phyloP scores from a whole-genome alignment of 2,888 invertebrate genomes.

The Azorinus chamasolen region DNA sequence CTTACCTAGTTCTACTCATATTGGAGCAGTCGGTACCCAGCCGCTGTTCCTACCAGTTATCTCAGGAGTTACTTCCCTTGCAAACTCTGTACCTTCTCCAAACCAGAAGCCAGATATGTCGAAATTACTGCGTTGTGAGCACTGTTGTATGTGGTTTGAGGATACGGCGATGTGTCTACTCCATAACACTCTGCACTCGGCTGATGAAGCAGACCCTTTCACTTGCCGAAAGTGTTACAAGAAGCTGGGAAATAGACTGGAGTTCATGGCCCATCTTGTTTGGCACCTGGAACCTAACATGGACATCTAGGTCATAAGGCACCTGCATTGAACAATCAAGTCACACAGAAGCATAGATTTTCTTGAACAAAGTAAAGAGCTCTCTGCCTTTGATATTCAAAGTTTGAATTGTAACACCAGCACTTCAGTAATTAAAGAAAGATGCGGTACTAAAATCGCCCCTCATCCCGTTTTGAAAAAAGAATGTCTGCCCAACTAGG shows the following conservation, averaged over 20 bases:
- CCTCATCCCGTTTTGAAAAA: too few species aligned
- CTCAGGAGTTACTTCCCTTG: slow-evolving; percentile 15
- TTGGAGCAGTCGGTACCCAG: neutral
- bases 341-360: too few species aligned
- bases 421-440: too few species aligned
- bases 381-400: too few species aligned
- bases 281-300: slow-evolving; percentile 79
- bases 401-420: too few species aligned
- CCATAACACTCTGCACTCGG: slow-evolving; percentile 76
- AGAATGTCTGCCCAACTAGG: too few species aligned
- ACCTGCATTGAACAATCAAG: too few species aligned
- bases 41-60: slow-evolving; percentile 23
- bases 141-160: slow-evolving; percentile 75
- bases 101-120: slow-evolving; percentile 11
- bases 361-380: too few species aligned
- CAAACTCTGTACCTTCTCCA: slow-evolving; percentile 8
- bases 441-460: too few species aligned
- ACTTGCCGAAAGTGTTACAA: slow-evolving; percentile 79
- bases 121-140: slow-evolving; percentile 65
- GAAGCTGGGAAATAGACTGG: slow-evolving; percentile 77
- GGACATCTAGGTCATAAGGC: slow-evolving; percentile 48
- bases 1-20: slow-evolving; percentile 30
- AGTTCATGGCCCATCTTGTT: slow-evolving; percentile 78
- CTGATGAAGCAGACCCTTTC: slow-evolving; percentile 76
- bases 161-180: slow-evolving; percentile 75